phyloP scores from a whole-genome alignment of 2,113 vertebrate species.

The Capreolus pygargus region DNA sequence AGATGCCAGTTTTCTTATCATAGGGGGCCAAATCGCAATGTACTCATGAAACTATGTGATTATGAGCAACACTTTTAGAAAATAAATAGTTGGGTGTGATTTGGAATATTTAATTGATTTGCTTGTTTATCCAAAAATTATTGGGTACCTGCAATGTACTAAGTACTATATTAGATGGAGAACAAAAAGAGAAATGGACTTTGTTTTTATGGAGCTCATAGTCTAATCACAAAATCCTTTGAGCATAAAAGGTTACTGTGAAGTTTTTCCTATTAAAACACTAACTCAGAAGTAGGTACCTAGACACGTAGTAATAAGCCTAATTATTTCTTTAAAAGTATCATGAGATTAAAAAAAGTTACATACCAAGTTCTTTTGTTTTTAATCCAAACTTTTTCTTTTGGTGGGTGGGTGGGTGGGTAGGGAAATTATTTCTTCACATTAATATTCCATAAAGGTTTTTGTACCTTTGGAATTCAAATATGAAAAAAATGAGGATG shows the following conservation, averaged over 20 bases:
- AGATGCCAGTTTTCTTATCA: neutral
- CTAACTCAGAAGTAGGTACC: neutral
- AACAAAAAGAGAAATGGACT: neutral
- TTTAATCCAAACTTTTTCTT: neutral
- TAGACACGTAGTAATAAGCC: neutral
- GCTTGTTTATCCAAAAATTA: neutral
- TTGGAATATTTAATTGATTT: neutral
- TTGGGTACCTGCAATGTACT: neutral
- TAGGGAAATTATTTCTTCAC: neutral
- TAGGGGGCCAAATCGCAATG: neutral
- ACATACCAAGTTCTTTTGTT: neutral
- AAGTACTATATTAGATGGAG: neutral
- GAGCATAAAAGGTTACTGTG: neutral
- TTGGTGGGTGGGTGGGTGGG: neutral
- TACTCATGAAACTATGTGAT: neutral
- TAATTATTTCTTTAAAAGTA: neutral
- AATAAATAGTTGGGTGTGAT: neutral
- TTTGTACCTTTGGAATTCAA: constrained; percentile 26
- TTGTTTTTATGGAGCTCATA: neutral
- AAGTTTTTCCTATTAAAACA: neutral
- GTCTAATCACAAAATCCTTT: neutral
- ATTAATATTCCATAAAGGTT: neutral
- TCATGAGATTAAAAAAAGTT: neutral
- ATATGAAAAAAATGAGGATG: neutral
- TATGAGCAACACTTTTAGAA: neutral